A percentile compares a stretch with the other conserved stretches of the same genome.
phyloP scores from a whole-genome alignment of 2,888 invertebrate species.

The Drosophila helvetica region DNA sequence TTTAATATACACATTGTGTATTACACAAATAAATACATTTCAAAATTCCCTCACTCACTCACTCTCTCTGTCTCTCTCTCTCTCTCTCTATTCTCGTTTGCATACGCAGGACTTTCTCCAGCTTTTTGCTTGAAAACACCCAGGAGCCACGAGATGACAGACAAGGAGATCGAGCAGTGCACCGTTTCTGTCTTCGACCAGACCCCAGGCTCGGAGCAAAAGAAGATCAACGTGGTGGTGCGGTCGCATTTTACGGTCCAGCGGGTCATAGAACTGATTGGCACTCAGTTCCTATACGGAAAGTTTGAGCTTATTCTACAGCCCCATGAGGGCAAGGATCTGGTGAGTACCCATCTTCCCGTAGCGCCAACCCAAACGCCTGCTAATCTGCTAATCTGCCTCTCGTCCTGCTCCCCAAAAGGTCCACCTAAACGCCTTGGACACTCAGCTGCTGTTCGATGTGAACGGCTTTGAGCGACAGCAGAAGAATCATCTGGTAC shows the following conservation, averaged over 20 bases:
- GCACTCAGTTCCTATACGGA: conserved; percentile 81
- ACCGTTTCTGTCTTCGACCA: conserved; percentile 82
- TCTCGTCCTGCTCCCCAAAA: conserved; percentile 25
- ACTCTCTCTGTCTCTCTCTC: neutral
- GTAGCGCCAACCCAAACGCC: neutral
- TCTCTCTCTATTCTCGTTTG: neutral
- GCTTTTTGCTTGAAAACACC: conserved; percentile 15
- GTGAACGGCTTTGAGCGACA: conserved; percentile 79
- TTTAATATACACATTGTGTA: too few relatives aligned
- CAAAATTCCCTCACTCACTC: conserved; percentile 29
- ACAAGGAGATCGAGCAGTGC: conserved; percentile 77
- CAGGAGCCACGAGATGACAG: conserved; percentile 48
- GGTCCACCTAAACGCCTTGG: conserved; percentile 81
- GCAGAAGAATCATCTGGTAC: conserved; percentile 78
- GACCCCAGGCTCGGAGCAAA: conserved; percentile 82
- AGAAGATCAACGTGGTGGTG: conserved; percentile 82
- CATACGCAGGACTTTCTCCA: conserved; percentile 17
- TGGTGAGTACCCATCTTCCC: conserved; percentile 59
- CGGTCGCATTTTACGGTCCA: conserved; percentile 80
- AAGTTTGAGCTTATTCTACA: conserved; percentile 82
- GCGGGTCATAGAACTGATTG: conserved; percentile 80
- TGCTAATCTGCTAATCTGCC: neutral
- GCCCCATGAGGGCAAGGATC: conserved; percentile 72
- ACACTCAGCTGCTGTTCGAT: conserved; percentile 69
- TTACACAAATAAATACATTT: neutral